Base-by-base conservation (phyloP, 2,888 invertebrate species). In the Carabus problematicus region DNA sequence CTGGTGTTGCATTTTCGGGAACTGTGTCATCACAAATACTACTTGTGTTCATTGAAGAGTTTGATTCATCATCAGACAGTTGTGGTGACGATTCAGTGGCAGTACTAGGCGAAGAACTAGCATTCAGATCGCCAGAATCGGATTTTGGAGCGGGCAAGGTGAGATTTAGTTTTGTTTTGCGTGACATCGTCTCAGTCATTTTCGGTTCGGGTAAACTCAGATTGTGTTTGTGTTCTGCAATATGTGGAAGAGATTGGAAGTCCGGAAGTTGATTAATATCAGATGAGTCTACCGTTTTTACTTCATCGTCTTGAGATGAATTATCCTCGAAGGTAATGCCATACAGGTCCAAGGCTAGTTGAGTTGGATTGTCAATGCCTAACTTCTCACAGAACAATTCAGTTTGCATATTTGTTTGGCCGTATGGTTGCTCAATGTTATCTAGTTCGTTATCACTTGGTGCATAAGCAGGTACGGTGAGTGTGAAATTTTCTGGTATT, bases 281-380 rank as follows among this genome's bases (percentile, higher is more conserved):
- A 56, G 9, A 60, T 11, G 56, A 63, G 3, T 76, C 73, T 14
- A 77, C 75, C 0, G 75, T 61, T 3, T 73, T 75, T 64, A 71
- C 75, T 47, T 77, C 79, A 71, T 84, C 29, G 6, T 29, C 29
- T 29, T 29, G 3, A 29, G 6, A 29, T 29, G 29, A 29, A 29
- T 2, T 29, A 6, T 29, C 29, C 29, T 29, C 29, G 3, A 29
- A 29, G 3, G 29, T 29, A 6, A 29, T 80, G 0, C 87, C 86
- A 18, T 79, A 80, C 69, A 86, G 79, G 11, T 86, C 80, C 79
- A 88, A 79, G 0, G 91, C 79, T 43, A 91, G 82, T 72, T 86
- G 86, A 11, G 92, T 81, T 0, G 97, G 97, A 83, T 97, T 95
- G 78, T 92, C 91, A 67, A 97, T 88, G 0, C 89, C 88, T 45